These are phyloP conservation scores for Bruchidius siliquastri DNA, from an alignment of 2,888 invertebrate genomes.

Conservation along the genomic window DNA sequence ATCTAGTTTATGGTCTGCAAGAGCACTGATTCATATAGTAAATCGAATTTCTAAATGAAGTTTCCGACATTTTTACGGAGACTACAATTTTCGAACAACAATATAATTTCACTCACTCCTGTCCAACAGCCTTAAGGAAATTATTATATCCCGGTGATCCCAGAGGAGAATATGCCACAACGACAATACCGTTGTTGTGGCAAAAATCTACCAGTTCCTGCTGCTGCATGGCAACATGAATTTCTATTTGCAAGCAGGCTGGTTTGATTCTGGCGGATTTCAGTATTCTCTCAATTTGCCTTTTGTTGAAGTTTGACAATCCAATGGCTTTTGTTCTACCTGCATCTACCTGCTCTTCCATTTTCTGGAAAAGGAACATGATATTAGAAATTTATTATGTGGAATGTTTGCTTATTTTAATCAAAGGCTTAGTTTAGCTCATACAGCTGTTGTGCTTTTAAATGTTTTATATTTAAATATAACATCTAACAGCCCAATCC, in stretches of 20 bases:
- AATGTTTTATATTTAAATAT: too few species aligned
- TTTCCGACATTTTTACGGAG: too few species aligned
- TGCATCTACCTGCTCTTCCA: conserved; percentile 59
- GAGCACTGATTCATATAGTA: too few species aligned
- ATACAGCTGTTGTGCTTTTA: too few species aligned
- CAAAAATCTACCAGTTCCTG: conserved; percentile 46
- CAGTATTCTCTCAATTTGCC: conserved; percentile 63
- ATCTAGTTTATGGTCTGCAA: too few species aligned
- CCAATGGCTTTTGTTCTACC: conserved; percentile 73
- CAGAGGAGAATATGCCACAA: conserved; percentile 51
- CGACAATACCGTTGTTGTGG: conserved; percentile 42
- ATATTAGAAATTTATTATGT: too few species aligned
- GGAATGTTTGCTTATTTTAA: too few species aligned
- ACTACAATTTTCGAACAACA: too few species aligned
- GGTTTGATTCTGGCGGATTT: conserved; percentile 56
- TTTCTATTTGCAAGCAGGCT: conserved; percentile 62
- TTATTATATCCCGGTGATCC: conserved; percentile 47
- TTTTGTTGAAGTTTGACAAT: conserved; percentile 70
- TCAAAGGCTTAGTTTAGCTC: too few species aligned
- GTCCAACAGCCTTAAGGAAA: conserved; percentile 16
- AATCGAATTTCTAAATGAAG: too few species aligned
- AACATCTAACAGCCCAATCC: too few species aligned
- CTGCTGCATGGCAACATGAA: conserved; percentile 52
- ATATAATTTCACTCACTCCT: conserved; percentile 18
- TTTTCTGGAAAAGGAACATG: conserved; percentile 43